These are phyloP conservation scores for Enteromius fasciolatus DNA, from an alignment of 2,797 vertebrate species.

Conservation along the genomic window DNA sequence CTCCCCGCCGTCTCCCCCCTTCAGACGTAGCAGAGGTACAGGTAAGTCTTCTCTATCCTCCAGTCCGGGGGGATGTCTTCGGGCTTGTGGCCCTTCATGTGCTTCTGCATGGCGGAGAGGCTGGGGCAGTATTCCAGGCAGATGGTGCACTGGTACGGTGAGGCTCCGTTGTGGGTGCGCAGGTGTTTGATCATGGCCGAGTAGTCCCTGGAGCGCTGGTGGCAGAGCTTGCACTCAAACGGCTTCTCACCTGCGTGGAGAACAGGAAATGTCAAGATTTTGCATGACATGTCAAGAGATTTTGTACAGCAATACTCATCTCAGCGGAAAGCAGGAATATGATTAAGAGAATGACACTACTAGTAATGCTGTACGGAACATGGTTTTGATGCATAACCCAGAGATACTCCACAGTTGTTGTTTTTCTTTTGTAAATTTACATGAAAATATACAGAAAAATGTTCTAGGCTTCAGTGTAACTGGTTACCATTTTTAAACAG, in stretches of 20 bases:
- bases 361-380: neutral
- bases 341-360: neutral
- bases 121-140: conserved; percentile 85
- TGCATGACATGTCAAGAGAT: neutral
- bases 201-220: conserved; percentile 87
- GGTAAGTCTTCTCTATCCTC: conserved; percentile 86
- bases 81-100: conserved; percentile 80
- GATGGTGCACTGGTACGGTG: conserved; percentile 85
- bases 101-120: conserved; percentile 85
- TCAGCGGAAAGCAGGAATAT: neutral
- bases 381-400: neutral
- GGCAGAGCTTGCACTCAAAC: conserved; percentile 86
- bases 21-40: conserved; percentile 88
- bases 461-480: no score
- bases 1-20: neutral
- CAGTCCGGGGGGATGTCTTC: conserved; percentile 86
- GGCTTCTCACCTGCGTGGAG: conserved; percentile 82
- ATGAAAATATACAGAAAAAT: neutral
- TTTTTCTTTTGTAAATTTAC: neutral
- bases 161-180: conserved; percentile 83
- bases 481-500: no score
- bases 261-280: conserved; percentile 28
- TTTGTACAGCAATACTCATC: neutral
- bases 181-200: conserved; percentile 92
- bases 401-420: neutral